These are phyloP conservation scores for Lathronympha strigana DNA, from an alignment of 2,888 invertebrate genomes.

Conservation along the genomic window DNA sequence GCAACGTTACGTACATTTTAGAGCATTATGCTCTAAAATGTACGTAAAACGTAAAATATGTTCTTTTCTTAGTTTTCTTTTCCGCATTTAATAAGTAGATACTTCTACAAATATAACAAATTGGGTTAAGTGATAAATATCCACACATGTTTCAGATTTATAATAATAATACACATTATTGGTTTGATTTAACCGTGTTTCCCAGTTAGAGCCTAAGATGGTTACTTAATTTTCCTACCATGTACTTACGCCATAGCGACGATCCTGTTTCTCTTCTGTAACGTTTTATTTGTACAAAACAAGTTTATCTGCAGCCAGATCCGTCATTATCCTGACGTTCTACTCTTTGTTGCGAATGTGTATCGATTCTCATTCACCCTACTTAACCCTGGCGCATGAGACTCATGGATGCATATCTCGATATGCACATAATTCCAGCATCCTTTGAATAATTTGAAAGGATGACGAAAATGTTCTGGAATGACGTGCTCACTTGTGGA, in stretches of 20 bases:
- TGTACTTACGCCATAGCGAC: not conserved
- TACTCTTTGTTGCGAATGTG: slow-evolving; percentile 12
- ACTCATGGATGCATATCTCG: slow-evolving; percentile 60
- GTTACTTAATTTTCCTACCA: not conserved
- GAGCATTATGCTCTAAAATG: no score
- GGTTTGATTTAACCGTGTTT: not conserved
- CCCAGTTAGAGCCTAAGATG: not conserved
- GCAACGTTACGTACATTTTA: no score
- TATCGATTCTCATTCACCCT: slow-evolving; percentile 23
- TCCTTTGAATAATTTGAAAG: slow-evolving; percentile 44
- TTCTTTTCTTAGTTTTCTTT: no score
- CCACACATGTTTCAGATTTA: not conserved
- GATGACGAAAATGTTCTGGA: not conserved
- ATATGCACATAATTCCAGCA: slow-evolving; percentile 47
- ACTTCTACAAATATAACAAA: no score
- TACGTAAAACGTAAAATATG: no score
- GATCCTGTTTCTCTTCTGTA: not conserved
- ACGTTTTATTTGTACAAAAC: slow-evolving; percentile 21
- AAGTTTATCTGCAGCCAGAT: slow-evolving; percentile 22
- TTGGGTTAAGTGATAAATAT: no score
- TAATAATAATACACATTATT: not conserved
- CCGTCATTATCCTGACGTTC: slow-evolving; percentile 18
- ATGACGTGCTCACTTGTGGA: not conserved
- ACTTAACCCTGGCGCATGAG: slow-evolving; percentile 28
- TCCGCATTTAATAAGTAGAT: no score